Evolutionary conservation across 2,113 vertebrate genomes (phyloP), one percentile per base, ranked within the genome.

Genomic region (Microtus montanus): DNA sequence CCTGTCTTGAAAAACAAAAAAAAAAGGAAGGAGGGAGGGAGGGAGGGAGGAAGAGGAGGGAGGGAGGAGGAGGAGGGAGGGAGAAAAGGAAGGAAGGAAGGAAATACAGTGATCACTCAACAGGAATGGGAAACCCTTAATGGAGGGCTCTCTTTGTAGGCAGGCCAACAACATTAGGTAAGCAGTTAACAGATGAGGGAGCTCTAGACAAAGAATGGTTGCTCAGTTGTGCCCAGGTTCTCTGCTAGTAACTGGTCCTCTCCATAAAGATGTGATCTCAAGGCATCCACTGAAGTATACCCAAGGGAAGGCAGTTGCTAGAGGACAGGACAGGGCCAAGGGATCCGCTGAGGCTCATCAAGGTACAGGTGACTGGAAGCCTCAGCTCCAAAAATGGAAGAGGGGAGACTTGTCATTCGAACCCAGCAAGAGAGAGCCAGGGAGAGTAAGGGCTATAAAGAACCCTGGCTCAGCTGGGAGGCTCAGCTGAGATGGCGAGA

Each of bases 331-430:
- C 38, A 44, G 44, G n/a, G 14, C 24, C 15, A 10, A 38, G 12
- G 83, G 38, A 33, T 41, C 58, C 38, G 33, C 12, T 3, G 6
- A 85, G 38, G 47, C 22, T 24, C 7, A 1, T 30, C 6, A 44
- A 54, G 71, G 47, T 30, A 49, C 38, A n/a, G 68, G 38, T 30
- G 41, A 33, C 15, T 2, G 38, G 58, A 22, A 73, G 66, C 35
- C 22, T 38, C 35, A n/a, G 44, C 30, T 33, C 44, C 33, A 70
- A 88, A 78, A 26, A n/a, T n/a, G 12, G 44, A 54, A 41, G 20
- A 2, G 9, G 80, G 47, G 14, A 90, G 10, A 5, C 1, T 1
- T 0, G 17, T 52, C 61, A 24, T 0, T 30, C 2, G 26, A 12
- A 33, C 2, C 13, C 68, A 24, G 68, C 14, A 64, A 30, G 44